These are phyloP conservation scores for Scatophagus argus DNA, from an alignment of 2,113 vertebrate species.

Conservation along the genomic window DNA sequence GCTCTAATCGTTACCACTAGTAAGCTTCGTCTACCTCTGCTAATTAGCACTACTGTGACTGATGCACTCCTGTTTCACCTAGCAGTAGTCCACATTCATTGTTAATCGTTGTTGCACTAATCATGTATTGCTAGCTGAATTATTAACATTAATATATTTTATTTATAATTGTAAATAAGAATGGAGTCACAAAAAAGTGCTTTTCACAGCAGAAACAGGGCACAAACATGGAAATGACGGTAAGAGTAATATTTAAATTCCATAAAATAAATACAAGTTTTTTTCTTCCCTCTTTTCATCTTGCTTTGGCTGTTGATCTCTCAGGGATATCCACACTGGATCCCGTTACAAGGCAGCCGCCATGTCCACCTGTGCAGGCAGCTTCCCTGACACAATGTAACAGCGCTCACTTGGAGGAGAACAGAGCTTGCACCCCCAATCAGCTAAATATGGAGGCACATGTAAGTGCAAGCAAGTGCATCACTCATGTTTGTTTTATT, in stretches of 20 bases:
- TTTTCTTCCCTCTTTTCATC: too few species aligned
- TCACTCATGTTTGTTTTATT: neutral
- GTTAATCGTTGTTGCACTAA: too few species aligned
- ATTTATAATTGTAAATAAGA: too few species aligned
- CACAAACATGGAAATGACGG: too few species aligned
- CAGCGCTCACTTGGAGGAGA: slow-evolving; percentile 72
- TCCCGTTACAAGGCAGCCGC: slow-evolving; percentile 17
- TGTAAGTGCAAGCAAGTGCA: slow-evolving; percentile 45
- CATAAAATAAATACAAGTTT: neutral
- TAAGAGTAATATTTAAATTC: neutral
- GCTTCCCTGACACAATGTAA: slow-evolving; percentile 64
- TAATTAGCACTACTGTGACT: neutral
- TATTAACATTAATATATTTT: too few species aligned
- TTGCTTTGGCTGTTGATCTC: slow-evolving; percentile 3
- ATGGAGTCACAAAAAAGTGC: too few species aligned
- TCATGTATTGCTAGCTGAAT: too few species aligned
- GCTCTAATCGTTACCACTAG: neutral
- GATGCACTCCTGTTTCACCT: too few species aligned
- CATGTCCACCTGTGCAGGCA: slow-evolving; percentile 59
- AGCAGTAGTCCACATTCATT: too few species aligned
- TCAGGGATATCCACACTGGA: slow-evolving; percentile 55
- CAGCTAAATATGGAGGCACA: slow-evolving; percentile 39
- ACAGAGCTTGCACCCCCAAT: slow-evolving; percentile 39
- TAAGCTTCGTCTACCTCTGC: neutral
- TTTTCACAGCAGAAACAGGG: too few species aligned